Base-by-base conservation (phyloP, 2,113 vertebrate genomes). In the Ptychochromis oligacanthus region DNA sequence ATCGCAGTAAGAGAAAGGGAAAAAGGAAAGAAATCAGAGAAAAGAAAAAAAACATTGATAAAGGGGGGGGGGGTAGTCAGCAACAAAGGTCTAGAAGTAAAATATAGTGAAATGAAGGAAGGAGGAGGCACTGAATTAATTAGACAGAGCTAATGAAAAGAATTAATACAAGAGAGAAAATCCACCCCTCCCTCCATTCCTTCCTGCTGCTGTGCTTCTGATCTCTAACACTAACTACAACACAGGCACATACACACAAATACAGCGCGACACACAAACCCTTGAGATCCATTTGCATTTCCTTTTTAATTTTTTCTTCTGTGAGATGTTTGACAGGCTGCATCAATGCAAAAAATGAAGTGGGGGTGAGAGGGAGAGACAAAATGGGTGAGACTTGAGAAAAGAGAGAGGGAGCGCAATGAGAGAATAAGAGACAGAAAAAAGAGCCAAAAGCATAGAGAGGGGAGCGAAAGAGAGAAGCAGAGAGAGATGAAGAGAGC, bases 141-240 rank as follows among this genome's bases (percentile, higher is more conserved):
- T 92, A 95, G 82, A 86, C 79, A 77, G 78, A 58, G 84, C 88
- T 95, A 95, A 95, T 95, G 91, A 95, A 94, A 86, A 87, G 87
- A 82, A 94, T 94, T 93, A 95, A 93, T 91, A 93, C 84, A 75
- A 93, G 79, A 74, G 67, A 77, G 70, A 78, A 83, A 85, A 86
- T 61, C 11, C 78, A 89, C 18, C 78, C 82, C 86, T 82, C 86
- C 87, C 87, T 87, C 84, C 8, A 81, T 87, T 22, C 82, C 57
- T 79, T 84, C 86, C 72, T 85, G 77, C 61, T 61, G 72, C 88
- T 86, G 65, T 26, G 57, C 86, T 77, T 94, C 91, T 93, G 92
- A 93, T 94, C 92, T 92, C 72, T 62, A 82, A 87, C 59, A 83
- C 88, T 60, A 82, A 81, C 80, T 46, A 82, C 67, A 75, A 82